These are phyloP conservation scores for Melanostoma mellinum DNA, from an alignment of 2,888 invertebrate genomes.

Conservation along the genomic window DNA sequence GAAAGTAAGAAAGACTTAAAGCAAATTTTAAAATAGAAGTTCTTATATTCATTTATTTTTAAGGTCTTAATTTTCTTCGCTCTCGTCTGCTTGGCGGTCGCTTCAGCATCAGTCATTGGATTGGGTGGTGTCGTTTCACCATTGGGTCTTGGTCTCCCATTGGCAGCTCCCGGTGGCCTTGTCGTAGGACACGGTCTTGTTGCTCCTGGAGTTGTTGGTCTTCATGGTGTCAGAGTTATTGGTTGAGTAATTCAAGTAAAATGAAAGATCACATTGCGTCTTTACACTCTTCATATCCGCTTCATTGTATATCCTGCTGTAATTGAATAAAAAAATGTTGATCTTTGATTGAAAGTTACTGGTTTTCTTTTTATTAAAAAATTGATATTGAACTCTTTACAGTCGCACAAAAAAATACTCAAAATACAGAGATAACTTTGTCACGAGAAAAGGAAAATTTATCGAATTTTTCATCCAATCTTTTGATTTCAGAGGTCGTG, in stretches of 20 bases:
- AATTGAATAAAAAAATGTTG: constrained; percentile 50
- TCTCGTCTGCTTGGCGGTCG: constrained; percentile 69
- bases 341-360: constrained; percentile 3
- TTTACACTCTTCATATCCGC: constrained; percentile 1
- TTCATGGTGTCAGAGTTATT: constrained; percentile 54
- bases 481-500: no score
- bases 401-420: neutral
- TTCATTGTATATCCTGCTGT: constrained; percentile 14
- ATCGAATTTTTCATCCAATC: no score
- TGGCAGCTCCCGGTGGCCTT: constrained; percentile 55
- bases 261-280: neutral
- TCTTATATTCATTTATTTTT: neutral
- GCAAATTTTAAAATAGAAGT: neutral
- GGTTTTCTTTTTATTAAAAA: neutral
- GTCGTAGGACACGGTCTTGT: constrained; percentile 54
- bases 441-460: no score
- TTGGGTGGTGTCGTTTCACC: constrained; percentile 8
- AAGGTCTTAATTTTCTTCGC: constrained; percentile 71
- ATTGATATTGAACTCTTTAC: neutral
- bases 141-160: constrained; percentile 55
- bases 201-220: constrained; percentile 53
- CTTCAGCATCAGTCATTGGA: constrained; percentile 65
- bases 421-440: no score
- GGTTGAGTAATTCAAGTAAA: constrained; percentile 29
- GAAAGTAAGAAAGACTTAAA: constrained; percentile 41